Evolutionary conservation across 2,113 vertebrate species (phyloP), one percentile per base, ranked within the genome.

Genomic region (Poeciliopsis prolifica): DNA sequence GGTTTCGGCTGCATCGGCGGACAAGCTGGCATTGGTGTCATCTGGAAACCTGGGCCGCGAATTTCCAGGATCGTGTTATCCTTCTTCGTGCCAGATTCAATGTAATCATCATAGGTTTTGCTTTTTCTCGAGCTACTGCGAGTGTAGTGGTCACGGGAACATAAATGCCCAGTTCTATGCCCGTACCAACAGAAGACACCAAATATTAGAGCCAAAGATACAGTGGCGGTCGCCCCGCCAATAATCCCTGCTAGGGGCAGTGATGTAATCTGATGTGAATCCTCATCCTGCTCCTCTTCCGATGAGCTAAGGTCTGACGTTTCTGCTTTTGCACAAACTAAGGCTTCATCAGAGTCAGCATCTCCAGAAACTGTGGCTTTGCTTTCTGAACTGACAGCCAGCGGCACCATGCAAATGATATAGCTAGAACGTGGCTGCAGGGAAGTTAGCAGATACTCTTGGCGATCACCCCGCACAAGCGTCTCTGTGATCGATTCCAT

Each of bases 41-140:
- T 98, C 87, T 97, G 97, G 48, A 98, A 94, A 17, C 96, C 96
- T 0, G 96, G 95, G 22, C 96, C 94, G 5, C 93, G 94, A 80
- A 97, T 96, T 85, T 98, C 97, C 83, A 98, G 90, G 70, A 98
- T 97, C 70, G 95, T 97, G 78, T 95, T 97, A 80, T 98, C 97
- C 87, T 98, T 98, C 91, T 98, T 98, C 75, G 97, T 98, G 80
- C 97, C 97, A 0, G 96, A 96, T 85, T 98, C 96, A 70, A 97
- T 91, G 37, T 97, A 97, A 86, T 97, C 96, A 1, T 96, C 96
- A 75, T 95, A 95, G 79, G 83, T 93, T 79, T 96, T 95, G 78
- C 86, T 95, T 87, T 93, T 94, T 65, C 94, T 89, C 14, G 93
- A 90, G 69, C 88, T 91, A 82, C 68, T 92, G 73, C 96, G 94